Conservation (phyloP, 2,888 invertebrate species). For the Lepidocyrtinus sp. region DNA sequence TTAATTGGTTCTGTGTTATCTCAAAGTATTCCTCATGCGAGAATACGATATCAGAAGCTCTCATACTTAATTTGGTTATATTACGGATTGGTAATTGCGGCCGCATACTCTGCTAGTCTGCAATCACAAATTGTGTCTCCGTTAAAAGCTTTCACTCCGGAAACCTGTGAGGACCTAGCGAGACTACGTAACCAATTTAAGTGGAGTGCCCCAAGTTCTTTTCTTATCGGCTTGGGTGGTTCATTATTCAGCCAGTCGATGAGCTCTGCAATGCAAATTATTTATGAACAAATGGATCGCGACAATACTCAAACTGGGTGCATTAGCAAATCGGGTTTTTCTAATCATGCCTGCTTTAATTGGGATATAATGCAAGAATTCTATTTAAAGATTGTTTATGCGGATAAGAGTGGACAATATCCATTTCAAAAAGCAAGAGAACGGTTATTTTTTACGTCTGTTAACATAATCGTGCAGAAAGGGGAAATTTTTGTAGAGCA, state of each 20-base stretch:
- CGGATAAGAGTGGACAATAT: slow-evolving; percentile 20
- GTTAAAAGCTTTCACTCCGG: background rate
- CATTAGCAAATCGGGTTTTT: slow-evolving; percentile 1
- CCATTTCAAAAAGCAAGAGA: slow-evolving; percentile 23
- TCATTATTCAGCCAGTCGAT: slow-evolving; percentile 17
- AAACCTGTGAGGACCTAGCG: background rate
- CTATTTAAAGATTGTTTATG: slow-evolving; percentile 21
- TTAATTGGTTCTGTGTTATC: background rate
- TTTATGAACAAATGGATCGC: slow-evolving; percentile 15
- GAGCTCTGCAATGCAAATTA: slow-evolving; percentile 8
- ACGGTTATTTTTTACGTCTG: slow-evolving; percentile 3
- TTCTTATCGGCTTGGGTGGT: slow-evolving; percentile 24
- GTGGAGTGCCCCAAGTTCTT: slow-evolving; percentile 27
- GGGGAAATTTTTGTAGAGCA: slow-evolving; percentile 17
- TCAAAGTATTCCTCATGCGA: background rate
- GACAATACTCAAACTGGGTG: slow-evolving; percentile 29
- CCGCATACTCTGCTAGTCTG: slow-evolving; percentile 16
- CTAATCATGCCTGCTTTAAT: slow-evolving; percentile 39
- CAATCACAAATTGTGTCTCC: slow-evolving; percentile 34
- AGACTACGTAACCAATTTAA: background rate
- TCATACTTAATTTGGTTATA: slow-evolving; percentile 24
- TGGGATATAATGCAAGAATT: slow-evolving; percentile 40
- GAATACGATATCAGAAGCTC: background rate
- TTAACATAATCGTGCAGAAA: slow-evolving; percentile 8
- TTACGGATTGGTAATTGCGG: slow-evolving; percentile 24